A percentile compares a stretch with the other conserved stretches of the same genome.
Evolutionary conservation across 2,113 vertebrate species (phyloP).

Genomic region (Tragelaphus imberbis): DNA sequence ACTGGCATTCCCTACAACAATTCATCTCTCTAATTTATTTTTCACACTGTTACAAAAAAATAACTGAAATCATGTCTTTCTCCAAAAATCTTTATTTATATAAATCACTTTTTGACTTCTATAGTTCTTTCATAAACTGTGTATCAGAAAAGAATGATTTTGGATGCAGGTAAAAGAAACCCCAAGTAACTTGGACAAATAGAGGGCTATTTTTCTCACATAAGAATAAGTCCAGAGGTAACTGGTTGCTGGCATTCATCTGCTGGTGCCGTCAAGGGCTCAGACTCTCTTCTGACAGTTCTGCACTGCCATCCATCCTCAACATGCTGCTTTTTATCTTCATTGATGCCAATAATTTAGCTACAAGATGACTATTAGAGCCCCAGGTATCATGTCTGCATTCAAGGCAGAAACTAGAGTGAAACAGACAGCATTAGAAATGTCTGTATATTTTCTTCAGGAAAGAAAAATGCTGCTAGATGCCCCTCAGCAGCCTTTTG

Average conservation of each 20-base stretch:
- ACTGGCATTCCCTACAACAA: neutral
- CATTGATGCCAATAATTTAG: neutral
- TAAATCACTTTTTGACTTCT: neutral
- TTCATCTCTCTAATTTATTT: neutral
- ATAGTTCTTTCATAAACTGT: neutral
- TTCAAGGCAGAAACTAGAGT: conserved; percentile 13
- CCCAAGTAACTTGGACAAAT: neutral
- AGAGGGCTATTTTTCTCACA: neutral
- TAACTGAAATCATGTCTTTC: neutral
- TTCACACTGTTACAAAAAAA: neutral
- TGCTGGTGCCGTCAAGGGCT: neutral
- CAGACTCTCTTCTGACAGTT: neutral
- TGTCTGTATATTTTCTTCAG: conserved; percentile 25
- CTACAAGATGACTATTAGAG: conserved; percentile 33
- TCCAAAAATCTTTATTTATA: neutral
- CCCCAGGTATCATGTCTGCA: neutral
- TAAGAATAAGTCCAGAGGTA: neutral
- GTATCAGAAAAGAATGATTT: conserved; percentile 5
- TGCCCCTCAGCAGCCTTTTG: neutral
- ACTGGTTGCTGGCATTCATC: neutral
- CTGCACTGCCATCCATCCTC: neutral
- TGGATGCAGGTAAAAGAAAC: neutral
- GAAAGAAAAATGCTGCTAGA: conserved; percentile 21
- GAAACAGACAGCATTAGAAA: neutral
- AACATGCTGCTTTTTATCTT: conserved; percentile 30